These are phyloP conservation scores for Drosophila triauraria DNA, from an alignment of 1,140 invertebrate genomes.

Conservation along the genomic window DNA sequence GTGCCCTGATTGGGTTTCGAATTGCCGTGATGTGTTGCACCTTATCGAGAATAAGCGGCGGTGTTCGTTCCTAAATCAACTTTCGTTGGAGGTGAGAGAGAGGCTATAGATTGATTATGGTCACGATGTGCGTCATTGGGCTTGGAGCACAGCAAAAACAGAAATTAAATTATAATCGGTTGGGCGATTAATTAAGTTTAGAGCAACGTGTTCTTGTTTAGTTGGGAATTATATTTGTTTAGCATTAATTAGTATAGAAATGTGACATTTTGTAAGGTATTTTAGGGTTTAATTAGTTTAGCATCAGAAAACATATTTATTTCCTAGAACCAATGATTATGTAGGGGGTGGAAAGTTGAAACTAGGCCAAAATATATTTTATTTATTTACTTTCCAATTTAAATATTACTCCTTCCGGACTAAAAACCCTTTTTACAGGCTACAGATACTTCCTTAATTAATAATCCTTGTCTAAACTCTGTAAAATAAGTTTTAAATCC, in stretches of 20 bases:
- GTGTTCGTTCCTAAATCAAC: slow-evolving; percentile 11
- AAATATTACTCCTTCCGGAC: too few species aligned
- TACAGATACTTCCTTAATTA: too few species aligned
- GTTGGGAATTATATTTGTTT: not conserved
- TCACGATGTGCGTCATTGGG: slow-evolving; percentile 29
- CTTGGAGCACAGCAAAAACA: not conserved
- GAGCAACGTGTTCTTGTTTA: not conserved
- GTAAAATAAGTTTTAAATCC: too few species aligned
- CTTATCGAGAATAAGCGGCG: slow-evolving; percentile 29
- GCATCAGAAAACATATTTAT: not conserved
- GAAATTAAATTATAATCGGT: not conserved
- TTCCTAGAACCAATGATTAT: too few species aligned
- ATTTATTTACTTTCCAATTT: too few species aligned
- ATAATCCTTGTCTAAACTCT: too few species aligned
- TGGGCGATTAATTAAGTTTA: not conserved
- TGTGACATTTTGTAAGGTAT: not conserved
- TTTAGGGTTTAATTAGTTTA: not conserved
- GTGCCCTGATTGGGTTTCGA: slow-evolving; percentile 22
- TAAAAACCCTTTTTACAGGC: too few species aligned
- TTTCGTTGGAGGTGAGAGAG: slow-evolving; percentile 16
- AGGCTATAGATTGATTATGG: slow-evolving; percentile 19
- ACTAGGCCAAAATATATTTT: too few species aligned
- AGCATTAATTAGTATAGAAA: slow-evolving; percentile 3
- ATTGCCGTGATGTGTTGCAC: slow-evolving; percentile 13
- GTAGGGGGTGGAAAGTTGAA: too few species aligned